These are phyloP conservation scores for Physella acuta DNA, from an alignment of 1,140 invertebrate species.

Conservation along the genomic window DNA sequence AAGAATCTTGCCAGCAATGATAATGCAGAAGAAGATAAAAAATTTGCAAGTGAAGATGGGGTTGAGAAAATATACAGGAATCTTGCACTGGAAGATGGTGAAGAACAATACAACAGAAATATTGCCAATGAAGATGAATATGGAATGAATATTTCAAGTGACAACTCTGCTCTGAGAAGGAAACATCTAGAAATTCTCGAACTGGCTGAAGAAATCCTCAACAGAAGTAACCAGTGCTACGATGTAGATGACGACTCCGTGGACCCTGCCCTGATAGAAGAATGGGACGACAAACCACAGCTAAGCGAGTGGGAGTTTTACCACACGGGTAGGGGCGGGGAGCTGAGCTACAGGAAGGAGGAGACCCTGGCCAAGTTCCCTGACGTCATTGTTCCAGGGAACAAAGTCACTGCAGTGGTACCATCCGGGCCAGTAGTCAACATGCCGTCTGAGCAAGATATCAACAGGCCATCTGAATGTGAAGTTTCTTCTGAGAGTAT, in stretches of 20 bases:
- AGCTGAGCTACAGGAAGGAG: slow-evolving; percentile 20
- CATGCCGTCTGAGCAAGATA: background rate
- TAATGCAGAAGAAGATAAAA: too few species aligned
- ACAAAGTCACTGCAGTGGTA: background rate
- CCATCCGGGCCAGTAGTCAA: background rate
- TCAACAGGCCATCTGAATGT: background rate
- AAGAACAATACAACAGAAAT: too few species aligned
- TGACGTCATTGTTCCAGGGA: slow-evolving; percentile 12
- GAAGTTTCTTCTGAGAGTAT: background rate
- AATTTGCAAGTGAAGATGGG: too few species aligned
- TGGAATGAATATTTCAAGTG: background rate
- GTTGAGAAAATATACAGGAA: too few species aligned
- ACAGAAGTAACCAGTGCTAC: background rate
- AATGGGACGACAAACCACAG: slow-evolving; percentile 1
- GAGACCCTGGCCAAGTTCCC: slow-evolving; percentile 30
- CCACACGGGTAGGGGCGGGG: slow-evolving; percentile 7
- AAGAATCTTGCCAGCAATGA: background rate
- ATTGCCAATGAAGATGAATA: too few species aligned
- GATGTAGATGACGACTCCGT: background rate
- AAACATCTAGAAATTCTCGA: slow-evolving; percentile 8
- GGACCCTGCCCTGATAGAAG: background rate
- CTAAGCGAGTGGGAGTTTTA: background rate
- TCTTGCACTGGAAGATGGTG: too few species aligned
- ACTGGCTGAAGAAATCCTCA: background rate
- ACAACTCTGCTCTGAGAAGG: background rate